Conservation (phyloP, 2,113 vertebrate genomes). For the Serilophus lunatus region DNA sequence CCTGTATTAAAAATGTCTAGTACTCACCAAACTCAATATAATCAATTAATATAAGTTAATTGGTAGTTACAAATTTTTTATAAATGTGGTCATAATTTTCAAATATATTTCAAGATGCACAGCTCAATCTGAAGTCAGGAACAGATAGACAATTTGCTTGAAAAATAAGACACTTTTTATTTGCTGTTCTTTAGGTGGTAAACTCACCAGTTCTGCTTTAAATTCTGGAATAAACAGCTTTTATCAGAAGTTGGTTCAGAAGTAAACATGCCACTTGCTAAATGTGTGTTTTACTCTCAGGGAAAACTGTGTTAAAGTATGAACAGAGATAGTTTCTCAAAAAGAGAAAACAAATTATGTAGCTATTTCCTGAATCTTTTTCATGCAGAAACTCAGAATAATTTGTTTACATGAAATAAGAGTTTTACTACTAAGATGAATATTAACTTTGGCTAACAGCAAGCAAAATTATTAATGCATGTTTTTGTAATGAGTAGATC, state of each 20-base stretch:
- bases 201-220: neutral
- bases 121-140: neutral
- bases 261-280: conserved; percentile 11
- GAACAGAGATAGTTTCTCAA: conserved; percentile 30
- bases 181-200: neutral
- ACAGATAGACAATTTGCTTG: neutral
- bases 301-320: neutral
- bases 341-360: conserved; percentile 34
- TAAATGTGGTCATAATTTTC: neutral
- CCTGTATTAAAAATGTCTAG: neutral
- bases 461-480: conserved; percentile 11
- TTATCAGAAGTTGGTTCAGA: conserved; percentile 34
- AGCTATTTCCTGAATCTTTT: conserved; percentile 41
- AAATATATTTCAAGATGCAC: neutral
- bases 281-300: conserved; percentile 24
- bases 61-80: neutral
- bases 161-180: neutral
- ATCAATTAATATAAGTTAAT: neutral
- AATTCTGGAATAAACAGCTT: conserved; percentile 37
- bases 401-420: conserved; percentile 37
- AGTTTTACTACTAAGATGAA: conserved; percentile 11
- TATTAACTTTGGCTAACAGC: conserved; percentile 31
- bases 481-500: conserved; percentile 16
- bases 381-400: conserved; percentile 43
- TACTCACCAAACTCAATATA: neutral